These are phyloP conservation scores for Muricea muricata DNA, from an alignment of 92 coral and sea anemone genomes.

Conservation along the genomic window DNA sequence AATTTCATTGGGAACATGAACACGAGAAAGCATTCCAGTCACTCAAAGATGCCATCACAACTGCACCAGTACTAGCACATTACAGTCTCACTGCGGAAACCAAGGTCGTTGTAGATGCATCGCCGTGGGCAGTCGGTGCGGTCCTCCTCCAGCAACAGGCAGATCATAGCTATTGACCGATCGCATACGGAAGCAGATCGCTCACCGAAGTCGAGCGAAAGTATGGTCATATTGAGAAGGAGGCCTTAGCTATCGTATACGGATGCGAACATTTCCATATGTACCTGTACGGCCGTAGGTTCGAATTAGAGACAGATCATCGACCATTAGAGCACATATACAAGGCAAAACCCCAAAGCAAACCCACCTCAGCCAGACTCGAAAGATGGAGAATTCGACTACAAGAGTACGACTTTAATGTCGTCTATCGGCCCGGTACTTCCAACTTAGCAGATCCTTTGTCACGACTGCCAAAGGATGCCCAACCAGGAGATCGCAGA, in stretches of 20 bases:
- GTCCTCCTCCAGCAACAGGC: slow-evolving; percentile 49
- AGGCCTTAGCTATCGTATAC: background rate
- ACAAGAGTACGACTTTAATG: slow-evolving; percentile 68
- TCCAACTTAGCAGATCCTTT: slow-evolving; percentile 50
- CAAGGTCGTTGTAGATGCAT: slow-evolving; percentile 54
- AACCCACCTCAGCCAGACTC: slow-evolving; percentile 51
- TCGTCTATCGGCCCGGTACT: slow-evolving; percentile 46
- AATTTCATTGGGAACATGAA: slow-evolving; percentile 45
- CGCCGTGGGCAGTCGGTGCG: slow-evolving; percentile 60
- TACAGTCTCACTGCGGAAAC: slow-evolving; percentile 44
- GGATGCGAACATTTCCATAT: slow-evolving; percentile 68
- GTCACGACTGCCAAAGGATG: slow-evolving; percentile 30
- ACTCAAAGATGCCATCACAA: slow-evolving; percentile 33
- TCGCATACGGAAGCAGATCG: slow-evolving; percentile 51
- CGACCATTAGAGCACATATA: slow-evolving; percentile 57
- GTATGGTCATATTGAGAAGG: slow-evolving; percentile 21
- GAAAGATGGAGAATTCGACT: slow-evolving; percentile 63
- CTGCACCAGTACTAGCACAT: slow-evolving; percentile 60
- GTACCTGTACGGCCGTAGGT: slow-evolving; percentile 53
- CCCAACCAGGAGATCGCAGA: background rate
- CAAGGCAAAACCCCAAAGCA: slow-evolving; percentile 43
- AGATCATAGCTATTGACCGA: slow-evolving; percentile 32
- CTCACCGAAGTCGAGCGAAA: slow-evolving; percentile 3
- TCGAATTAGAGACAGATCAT: slow-evolving; percentile 65
- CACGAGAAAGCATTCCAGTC: slow-evolving; percentile 51